Evolutionary conservation across 2,888 invertebrate species (phyloP), one percentile per base, ranked within the genome.

Genomic region (Drosophila meridiana): DNA sequence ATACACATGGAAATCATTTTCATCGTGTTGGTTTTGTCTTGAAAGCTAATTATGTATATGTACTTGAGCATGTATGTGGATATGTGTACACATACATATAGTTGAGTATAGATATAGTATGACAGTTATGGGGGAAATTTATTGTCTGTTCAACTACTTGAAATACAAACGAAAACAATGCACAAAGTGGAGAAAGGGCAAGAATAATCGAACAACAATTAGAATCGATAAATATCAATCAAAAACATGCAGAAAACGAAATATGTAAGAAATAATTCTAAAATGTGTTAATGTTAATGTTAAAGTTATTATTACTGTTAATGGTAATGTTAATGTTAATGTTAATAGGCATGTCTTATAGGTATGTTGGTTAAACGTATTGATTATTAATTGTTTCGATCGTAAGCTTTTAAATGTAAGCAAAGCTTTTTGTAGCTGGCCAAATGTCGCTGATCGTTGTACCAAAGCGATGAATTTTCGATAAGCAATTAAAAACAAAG

Each of bases 61-160:
- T 36, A 64, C 36, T 53, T 61, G 47, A 36, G 32, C 42, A 50
- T 56, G 32, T 63, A 61, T 78, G 60, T 42, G 40, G 38, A 53
- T 45, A 26, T 48, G 50, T 56, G 34, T 66, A 60, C 48, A 56
- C 48, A 52, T 62, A 60, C 34, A 40, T 34, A 26, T 57, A 74
- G 57, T 36, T 28, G 40, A 43, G 28, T 53, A 55, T 61, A 60
- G 61, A 59, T 74, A 55, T 56, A 69, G 50, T 69, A 77, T 82
- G 74, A 77, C 82, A 84, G 79, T 75, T 83, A 85, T 79, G 77
- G 83, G 87, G 87, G 89, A 90, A 90, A 87, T 87, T 87, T 57
- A 72, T 89, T 83, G 86, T 80, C 82, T 83, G 69, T 75, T 84
- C 52, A 64, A 64, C 71, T 89, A 80, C 71, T 55, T 40, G 28